Base-by-base conservation (phyloP, 2,888 invertebrate genomes). In the Philereme transversata region DNA sequence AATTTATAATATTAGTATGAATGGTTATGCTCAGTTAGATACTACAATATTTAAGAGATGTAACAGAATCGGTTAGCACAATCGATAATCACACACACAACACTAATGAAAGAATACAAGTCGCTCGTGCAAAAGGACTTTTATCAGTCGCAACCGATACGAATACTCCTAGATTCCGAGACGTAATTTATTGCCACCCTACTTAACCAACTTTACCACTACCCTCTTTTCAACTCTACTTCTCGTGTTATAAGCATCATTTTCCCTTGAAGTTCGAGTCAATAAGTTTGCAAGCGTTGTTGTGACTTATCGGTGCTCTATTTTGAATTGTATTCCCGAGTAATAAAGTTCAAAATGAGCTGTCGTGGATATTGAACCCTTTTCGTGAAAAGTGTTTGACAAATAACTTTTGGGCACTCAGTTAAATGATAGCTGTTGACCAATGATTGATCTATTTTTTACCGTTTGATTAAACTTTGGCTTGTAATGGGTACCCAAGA, bases 141-240 rank as follows among this genome's bases (percentile, higher is more conserved):
- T 88, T 89, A 88, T 88, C 88, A 83, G 86, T 83, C 81, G 82
- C 83, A 80, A 82, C 83, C 87, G 87, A 88, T 87, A 87, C 83
- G 79, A 81, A 79, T 81, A 83, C 87, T 84, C 79, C 82, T 84
- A 83, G 84, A 86, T 82, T 84, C 83, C 79, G 72, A 82, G 77
- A 71, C 77, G 77, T 82, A 86, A 88, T 88, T 89, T 88, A 89
- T 87, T 84, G 84, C 87, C 87, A 84, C 86, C 86, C 86, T 78
- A 78, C 65, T 67, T 60, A 55, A 56, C 67, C 71, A 69, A 68
- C 43, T 44, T 58, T 60, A n/a, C 5, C 11, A 4, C 11, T 11
- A 36, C 65, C 55, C 4, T 10, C 4, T 0, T 5, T 46, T 40
- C 36, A 57, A 41, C 62, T 65, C 50, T 74, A 72, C 51, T 2